phyloP scores from a whole-genome alignment of 2,888 invertebrate species.

The Meteorus colon region DNA sequence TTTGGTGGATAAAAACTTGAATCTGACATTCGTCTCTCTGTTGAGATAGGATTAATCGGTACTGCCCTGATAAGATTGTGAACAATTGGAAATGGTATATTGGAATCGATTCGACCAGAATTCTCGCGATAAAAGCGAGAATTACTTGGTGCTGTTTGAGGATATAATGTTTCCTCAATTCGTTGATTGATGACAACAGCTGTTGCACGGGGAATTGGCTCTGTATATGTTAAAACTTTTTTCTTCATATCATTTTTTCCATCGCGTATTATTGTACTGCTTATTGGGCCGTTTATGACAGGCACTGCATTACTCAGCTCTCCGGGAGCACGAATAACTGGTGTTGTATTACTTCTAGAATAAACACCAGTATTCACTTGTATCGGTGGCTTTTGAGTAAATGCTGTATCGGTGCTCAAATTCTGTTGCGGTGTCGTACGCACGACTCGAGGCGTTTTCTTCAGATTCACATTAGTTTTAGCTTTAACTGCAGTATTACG shows the following conservation, averaged over 20 bases:
- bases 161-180: slow-evolving; percentile 69
- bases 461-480: slow-evolving; percentile 36
- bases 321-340: slow-evolving; percentile 65
- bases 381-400: neutral
- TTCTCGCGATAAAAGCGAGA: slow-evolving; percentile 60
- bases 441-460: slow-evolving; percentile 49
- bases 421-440: slow-evolving; percentile 51
- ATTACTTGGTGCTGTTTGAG: slow-evolving; percentile 58
- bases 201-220: slow-evolving; percentile 67
- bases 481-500: slow-evolving; percentile 19
- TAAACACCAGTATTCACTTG: slow-evolving; percentile 57
- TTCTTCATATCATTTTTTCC: slow-evolving; percentile 58
- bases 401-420: slow-evolving; percentile 52
- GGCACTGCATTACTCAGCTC: slow-evolving; percentile 70
- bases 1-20: slow-evolving; percentile 36
- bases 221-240: slow-evolving; percentile 64
- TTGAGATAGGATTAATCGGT: neutral
- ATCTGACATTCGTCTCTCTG: slow-evolving; percentile 23
- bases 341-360: slow-evolving; percentile 63
- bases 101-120: slow-evolving; percentile 45
- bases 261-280: slow-evolving; percentile 53
- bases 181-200: slow-evolving; percentile 67
- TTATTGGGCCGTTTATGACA: slow-evolving; percentile 75
- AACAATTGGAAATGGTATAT: slow-evolving; percentile 41
- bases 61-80: slow-evolving; percentile 41